Evolutionary conservation across 2,797 vertebrate species (phyloP), one percentile per base, ranked within the genome.

Genomic region (Dallia pectoralis): DNA sequence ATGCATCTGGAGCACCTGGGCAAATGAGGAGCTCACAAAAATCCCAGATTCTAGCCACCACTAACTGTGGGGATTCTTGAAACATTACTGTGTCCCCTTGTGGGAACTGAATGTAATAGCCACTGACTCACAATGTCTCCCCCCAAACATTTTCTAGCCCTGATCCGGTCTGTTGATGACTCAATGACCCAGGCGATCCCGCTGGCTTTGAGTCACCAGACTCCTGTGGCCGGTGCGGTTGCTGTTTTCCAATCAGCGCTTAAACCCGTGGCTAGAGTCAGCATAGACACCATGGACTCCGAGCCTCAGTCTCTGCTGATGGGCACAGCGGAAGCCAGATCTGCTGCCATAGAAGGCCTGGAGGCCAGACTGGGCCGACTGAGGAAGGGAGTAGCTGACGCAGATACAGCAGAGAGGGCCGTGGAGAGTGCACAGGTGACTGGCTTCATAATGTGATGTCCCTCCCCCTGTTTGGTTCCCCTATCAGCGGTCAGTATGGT

Each of bases 391-490:
- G 27, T 95, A 1, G 73, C 79, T 3, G 91, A 89, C 84, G 0
- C 75, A 47, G 79, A 82, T 16, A 86, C 93, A 25, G 87, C 92
- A 11, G 93, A 96, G 80, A 88, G 76, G 0, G 92, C 94, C 1
- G 87, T 97, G 63, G 91, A 93, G 56, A 89, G 88, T 70, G 93
- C 91, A 66, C 95, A 96, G 95, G 97, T 97, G 84, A 84, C 84
- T 65, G 36, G 48, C 18, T 15, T 44, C 22, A 19, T 59, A 2
- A 4, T 22, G 8, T 33, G 6, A 4, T 25, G 25, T 63, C 61
- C 32, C 25, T 63, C 25, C 29, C 61, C 29, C 25, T 32, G 27
- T 63, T 12, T 63, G 27, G 15, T 4, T 32, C 61, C 29, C 29
- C 27, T 63, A 27, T 16, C 14, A 30, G 27, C 15, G 27, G 27